Evolutionary conservation across 2,888 invertebrate species (phyloP).

Genomic region (Tupiocoris notatus): DNA sequence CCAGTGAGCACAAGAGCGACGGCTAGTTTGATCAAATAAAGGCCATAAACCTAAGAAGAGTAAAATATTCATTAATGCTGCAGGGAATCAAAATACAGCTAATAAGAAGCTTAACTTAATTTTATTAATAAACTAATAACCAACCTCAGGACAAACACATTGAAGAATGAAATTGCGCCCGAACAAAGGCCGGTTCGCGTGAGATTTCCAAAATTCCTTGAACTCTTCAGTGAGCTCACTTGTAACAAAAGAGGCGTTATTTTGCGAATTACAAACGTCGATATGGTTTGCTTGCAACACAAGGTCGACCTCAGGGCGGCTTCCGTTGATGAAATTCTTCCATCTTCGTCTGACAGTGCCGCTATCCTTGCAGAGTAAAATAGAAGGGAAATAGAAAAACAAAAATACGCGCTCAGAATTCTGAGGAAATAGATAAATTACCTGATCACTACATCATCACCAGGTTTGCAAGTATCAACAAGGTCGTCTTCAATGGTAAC

Average conservation of each 20-base stretch:
- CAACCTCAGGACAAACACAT: constrained; percentile 80
- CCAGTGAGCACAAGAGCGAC: constrained; percentile 66
- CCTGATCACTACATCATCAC: constrained; percentile 84
- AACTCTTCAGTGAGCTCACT: constrained; percentile 70
- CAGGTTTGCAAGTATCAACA: constrained; percentile 82
- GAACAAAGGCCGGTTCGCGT: constrained; percentile 63
- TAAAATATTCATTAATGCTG: not conserved
- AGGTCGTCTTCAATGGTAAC: constrained; percentile 80
- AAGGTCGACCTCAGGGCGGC: constrained; percentile 67
- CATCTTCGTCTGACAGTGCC: constrained; percentile 75
- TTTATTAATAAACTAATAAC: not conserved
- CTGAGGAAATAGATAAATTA: constrained; percentile 53
- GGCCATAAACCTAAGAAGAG: constrained; percentile 70
- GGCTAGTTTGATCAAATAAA: constrained; percentile 84
- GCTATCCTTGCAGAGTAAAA: constrained; percentile 56
- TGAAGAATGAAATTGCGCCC: constrained; percentile 76
- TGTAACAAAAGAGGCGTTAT: constrained; percentile 58
- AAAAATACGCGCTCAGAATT: not conserved
- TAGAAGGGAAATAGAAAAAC: constrained; percentile 1
- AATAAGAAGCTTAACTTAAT: no score
- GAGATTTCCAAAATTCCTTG: constrained; percentile 68
- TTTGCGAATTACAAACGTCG: constrained; percentile 62
- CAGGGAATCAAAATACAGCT: no score
- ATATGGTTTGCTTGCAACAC: constrained; percentile 71
- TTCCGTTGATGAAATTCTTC: constrained; percentile 62